These are phyloP conservation scores for Mionectes macconnelli DNA, from an alignment of 2,113 vertebrate genomes.

Conservation along the genomic window DNA sequence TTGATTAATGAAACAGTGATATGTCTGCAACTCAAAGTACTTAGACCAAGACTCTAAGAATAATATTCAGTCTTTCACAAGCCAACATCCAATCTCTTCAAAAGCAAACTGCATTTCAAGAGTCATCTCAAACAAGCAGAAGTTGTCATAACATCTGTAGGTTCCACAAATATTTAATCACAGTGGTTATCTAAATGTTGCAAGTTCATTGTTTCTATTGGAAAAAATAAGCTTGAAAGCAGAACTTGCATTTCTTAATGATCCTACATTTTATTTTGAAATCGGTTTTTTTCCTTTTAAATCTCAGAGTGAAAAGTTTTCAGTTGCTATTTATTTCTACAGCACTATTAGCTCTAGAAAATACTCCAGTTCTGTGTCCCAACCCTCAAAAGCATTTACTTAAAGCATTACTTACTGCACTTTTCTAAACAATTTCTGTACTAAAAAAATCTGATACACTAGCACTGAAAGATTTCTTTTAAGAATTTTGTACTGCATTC, in stretches of 20 bases:
- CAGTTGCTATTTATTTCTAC: not conserved
- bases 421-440: not conserved
- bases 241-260: not conserved
- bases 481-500: not conserved
- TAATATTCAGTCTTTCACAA: not conserved
- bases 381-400: not conserved
- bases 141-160: not conserved
- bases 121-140: not conserved
- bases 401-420: not conserved
- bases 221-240: not conserved
- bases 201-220: accelerated
- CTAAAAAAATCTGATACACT: not conserved
- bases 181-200: not conserved
- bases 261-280: not conserved
- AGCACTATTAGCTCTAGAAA: not conserved
- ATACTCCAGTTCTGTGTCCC: not conserved
- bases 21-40: not conserved
- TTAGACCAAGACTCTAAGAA: not conserved
- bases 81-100: not conserved
- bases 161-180: not conserved
- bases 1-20: slow-evolving; percentile 2
- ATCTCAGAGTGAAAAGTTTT: not conserved
- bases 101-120: not conserved
- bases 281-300: not conserved
- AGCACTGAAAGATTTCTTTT: not conserved